A percentile compares a stretch with the other conserved stretches of the same genome.
These are phyloP conservation scores for Gisinianus flammeolus DNA, from an alignment of 2,888 invertebrate genomes.

Conservation along the genomic window DNA sequence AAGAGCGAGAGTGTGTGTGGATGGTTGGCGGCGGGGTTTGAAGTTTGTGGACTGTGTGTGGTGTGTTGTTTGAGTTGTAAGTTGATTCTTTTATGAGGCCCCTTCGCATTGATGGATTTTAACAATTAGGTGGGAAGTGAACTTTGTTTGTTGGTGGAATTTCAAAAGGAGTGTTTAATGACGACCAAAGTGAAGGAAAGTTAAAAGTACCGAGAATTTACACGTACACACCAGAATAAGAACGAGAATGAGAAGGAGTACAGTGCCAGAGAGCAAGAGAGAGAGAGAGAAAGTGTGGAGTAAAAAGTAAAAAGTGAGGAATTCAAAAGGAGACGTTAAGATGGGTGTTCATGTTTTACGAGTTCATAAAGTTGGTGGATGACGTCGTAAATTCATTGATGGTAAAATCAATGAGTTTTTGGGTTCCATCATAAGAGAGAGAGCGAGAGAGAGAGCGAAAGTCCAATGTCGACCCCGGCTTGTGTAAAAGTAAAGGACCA, in stretches of 20 bases:
- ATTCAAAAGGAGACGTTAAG: slow-evolving; percentile 23
- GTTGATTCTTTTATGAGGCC: background rate
- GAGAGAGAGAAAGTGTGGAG: background rate
- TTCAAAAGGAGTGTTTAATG: too few species aligned
- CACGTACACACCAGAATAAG: too few species aligned
- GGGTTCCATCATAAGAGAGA: background rate
- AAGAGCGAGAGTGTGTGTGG: background rate
- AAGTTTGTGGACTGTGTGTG: background rate
- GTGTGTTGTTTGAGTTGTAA: background rate
- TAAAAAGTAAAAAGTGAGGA: slow-evolving; percentile 21
- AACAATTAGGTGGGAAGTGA: background rate
- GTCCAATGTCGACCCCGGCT: background rate
- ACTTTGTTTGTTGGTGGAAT: background rate
- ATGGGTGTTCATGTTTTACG: slow-evolving; percentile 34
- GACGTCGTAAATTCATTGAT: slow-evolving; percentile 30
- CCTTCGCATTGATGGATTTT: background rate
- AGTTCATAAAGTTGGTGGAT: slow-evolving; percentile 24
- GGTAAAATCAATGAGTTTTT: slow-evolving; percentile 33
- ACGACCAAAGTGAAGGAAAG: too few species aligned
- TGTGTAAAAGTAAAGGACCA: background rate
- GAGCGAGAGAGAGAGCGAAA: background rate
- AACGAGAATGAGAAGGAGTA: too few species aligned
- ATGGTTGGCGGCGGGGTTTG: too few species aligned
- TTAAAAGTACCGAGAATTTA: too few species aligned
- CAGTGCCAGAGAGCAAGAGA: too few species aligned